These are phyloP conservation scores for Varanus salvator DNA, from an alignment of 2,113 vertebrate species.

Conservation along the genomic window DNA sequence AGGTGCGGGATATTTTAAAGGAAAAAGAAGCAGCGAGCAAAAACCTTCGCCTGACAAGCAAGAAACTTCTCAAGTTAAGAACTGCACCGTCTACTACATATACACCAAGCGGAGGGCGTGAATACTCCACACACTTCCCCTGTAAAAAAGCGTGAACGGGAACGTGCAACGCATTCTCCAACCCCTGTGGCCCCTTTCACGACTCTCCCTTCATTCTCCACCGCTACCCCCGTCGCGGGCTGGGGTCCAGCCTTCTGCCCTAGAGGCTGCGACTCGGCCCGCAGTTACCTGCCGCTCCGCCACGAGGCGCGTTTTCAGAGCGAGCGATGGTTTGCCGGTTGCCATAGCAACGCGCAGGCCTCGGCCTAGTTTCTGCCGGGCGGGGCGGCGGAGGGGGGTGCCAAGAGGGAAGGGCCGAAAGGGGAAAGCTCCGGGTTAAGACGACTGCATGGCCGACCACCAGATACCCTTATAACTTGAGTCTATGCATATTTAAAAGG, in stretches of 20 bases:
- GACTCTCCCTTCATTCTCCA: neutral
- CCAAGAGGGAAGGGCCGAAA: neutral
- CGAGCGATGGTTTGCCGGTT: neutral
- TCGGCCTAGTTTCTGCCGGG: neutral
- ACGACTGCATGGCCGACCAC: too few species aligned
- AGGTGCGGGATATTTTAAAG: neutral
- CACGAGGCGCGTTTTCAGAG: too few species aligned
- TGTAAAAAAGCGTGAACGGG: neutral
- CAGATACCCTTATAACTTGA: too few species aligned
- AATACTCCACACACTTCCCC: neutral
- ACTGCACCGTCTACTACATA: neutral
- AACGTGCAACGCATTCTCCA: neutral
- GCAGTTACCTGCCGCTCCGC: neutral
- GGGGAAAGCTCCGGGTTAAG: neutral
- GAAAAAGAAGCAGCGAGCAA: neutral
- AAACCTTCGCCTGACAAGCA: neutral
- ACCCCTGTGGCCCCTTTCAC: neutral
- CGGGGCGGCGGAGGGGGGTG: too few species aligned
- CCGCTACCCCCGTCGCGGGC: neutral
- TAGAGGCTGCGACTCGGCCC: neutral
- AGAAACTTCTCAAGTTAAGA: neutral
- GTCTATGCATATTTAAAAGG: too few species aligned
- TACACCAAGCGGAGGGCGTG: neutral
- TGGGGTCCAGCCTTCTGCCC: neutral
- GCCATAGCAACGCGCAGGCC: conserved; percentile 9